These are phyloP conservation scores for Brachyistius frenatus DNA, from an alignment of 2,113 vertebrate species.

Conservation along the genomic window DNA sequence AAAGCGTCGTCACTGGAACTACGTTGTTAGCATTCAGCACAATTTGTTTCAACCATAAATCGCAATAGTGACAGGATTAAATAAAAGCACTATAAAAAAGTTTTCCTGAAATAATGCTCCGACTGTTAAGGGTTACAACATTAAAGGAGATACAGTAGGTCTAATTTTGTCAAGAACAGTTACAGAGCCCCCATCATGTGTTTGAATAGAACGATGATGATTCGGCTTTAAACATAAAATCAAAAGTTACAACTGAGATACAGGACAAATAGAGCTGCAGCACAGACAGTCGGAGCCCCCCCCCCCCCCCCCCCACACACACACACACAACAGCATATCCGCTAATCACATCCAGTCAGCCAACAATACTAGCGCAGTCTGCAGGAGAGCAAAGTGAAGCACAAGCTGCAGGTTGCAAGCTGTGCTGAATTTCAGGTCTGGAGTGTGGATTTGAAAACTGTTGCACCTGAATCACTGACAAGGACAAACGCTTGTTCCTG, in stretches of 20 bases:
- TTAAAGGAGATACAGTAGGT: not conserved
- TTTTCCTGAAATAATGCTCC: not conserved
- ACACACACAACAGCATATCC: conserved; percentile 44
- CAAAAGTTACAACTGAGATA: conserved; percentile 4
- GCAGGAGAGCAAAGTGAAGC: conserved; percentile 49
- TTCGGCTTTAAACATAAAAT: conserved; percentile 1
- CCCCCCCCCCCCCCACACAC: no score
- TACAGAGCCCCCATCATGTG: not conserved
- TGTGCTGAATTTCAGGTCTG: conserved; percentile 60
- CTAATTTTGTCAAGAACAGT: not conserved
- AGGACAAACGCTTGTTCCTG: conserved; percentile 55
- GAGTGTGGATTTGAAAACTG: conserved; percentile 59
- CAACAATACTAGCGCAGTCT: conserved; percentile 54
- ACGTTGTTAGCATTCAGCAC: no score
- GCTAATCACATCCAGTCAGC: conserved; percentile 62
- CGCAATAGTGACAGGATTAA: not conserved
- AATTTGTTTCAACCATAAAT: not conserved
- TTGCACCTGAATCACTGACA: conserved; percentile 60
- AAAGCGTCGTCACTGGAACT: no score
- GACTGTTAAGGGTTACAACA: not conserved
- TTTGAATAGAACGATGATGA: not conserved
- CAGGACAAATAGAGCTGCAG: conserved; percentile 20
- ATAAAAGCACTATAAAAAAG: not conserved
- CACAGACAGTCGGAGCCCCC: conserved; percentile 17
- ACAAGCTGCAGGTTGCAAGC: conserved; percentile 54